phyloP scores from a whole-genome alignment of 2,797 vertebrate species.

The Lerista edwardsae region DNA sequence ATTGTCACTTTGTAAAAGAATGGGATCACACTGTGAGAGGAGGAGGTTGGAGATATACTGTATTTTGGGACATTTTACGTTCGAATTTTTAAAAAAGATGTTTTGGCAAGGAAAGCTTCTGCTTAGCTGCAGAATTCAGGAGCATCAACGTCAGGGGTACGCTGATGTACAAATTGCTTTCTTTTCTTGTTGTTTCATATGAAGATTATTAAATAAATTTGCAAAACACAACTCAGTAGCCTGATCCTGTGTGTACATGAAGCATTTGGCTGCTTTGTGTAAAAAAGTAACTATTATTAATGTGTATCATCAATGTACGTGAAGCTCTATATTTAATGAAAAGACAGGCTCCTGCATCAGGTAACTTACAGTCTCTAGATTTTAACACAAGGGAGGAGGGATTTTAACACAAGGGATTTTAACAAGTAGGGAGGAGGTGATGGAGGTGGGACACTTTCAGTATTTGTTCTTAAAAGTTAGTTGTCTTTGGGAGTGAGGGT shows the following conservation, averaged over 20 bases:
- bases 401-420: no score
- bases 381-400: no score
- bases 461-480: no score
- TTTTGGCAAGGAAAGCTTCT: not conserved
- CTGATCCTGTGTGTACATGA: no score
- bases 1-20: not conserved
- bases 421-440: no score
- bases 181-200: not conserved
- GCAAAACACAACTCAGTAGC: not conserved
- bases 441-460: no score
- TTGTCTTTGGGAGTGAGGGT: no score
- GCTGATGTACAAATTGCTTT: not conserved
- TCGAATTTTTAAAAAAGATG: not conserved
- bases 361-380: no score
- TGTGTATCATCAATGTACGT: no score
- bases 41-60: not conserved
- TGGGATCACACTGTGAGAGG: not conserved
- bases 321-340: no score
- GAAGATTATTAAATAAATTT: not conserved
- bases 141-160: not conserved
- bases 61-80: not conserved
- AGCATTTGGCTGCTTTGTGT: not conserved
- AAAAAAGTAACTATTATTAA: not conserved
- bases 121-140: not conserved
- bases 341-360: no score